Conservation (phyloP, 2,797 vertebrate genomes). For the Zenarchopterus dispar region DNA sequence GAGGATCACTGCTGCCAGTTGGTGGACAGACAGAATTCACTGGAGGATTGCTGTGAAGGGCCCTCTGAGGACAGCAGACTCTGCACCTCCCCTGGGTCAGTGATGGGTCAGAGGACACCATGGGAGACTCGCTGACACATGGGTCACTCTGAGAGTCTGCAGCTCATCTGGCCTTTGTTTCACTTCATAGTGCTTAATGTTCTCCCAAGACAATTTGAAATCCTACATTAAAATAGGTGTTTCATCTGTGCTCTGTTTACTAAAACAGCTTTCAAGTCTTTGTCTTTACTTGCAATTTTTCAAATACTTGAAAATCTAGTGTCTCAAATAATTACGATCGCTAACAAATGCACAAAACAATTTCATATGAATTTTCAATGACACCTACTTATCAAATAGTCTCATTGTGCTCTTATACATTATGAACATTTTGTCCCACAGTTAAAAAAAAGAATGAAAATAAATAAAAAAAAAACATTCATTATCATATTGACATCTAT, state of each 20-base stretch:
- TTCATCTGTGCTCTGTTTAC: neutral
- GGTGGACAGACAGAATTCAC: constrained; percentile 55
- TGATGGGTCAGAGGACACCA: constrained; percentile 44
- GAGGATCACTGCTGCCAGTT: constrained; percentile 48
- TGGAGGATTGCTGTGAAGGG: constrained; percentile 35
- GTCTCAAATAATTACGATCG: no score
- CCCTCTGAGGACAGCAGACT: constrained; percentile 60
- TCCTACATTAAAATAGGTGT: neutral
- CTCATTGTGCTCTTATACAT: neutral
- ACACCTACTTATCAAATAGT: no score
- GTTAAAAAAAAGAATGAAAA: no score
- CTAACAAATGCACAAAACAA: neutral
- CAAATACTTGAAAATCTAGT: neutral
- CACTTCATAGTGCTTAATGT: constrained; percentile 14
- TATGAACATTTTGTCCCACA: neutral
- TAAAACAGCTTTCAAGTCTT: constrained; percentile 1
- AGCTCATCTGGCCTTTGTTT: constrained; percentile 58
- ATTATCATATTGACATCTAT: constrained; percentile 1
- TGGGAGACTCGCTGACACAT: constrained; percentile 59
- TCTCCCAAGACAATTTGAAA: constrained; percentile 6
- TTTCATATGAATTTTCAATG: no score
- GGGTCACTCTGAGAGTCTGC: constrained; percentile 45
- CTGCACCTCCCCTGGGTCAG: constrained; percentile 54
- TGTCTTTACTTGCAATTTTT: constrained; percentile 2
- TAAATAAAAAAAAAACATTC: neutral